A percentile compares a stretch with the other conserved stretches of the same genome.
Conservation (phyloP, 2,888 invertebrate genomes). For the Phragmatobia fuliginosa region DNA sequence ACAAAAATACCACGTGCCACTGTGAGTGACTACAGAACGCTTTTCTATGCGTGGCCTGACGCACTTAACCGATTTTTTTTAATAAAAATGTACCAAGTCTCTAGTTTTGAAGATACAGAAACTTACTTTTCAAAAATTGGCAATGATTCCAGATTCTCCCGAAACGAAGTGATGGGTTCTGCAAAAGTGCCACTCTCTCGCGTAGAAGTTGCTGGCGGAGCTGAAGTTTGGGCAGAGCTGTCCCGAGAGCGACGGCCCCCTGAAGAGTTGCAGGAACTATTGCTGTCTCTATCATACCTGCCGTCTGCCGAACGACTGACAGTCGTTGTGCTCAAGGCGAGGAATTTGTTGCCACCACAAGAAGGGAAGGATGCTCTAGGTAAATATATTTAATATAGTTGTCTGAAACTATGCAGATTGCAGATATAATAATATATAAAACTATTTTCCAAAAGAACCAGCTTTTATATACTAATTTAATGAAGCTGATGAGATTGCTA, state of each 20-base stretch:
- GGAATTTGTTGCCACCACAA: conserved; percentile 92
- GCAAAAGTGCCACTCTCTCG: conserved; percentile 92
- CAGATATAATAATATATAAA: too few relatives aligned
- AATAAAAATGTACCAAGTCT: too few relatives aligned
- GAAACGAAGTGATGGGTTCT: conserved; percentile 95
- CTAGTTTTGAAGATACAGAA: too few relatives aligned
- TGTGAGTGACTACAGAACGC: too few relatives aligned
- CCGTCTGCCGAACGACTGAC: conserved; percentile 95
- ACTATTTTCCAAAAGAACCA: too few relatives aligned
- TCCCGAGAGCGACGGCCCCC: conserved; percentile 93
- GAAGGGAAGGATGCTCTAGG: conserved; percentile 89
- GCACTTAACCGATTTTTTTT: too few relatives aligned
- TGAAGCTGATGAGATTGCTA: too few relatives aligned
- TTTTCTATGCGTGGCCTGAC: too few relatives aligned
- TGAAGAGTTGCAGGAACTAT: conserved; percentile 93
- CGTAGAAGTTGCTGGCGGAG: conserved; percentile 91
- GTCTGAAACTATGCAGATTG: too few relatives aligned
- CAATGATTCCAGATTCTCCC: conserved; percentile 88
- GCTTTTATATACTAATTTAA: too few relatives aligned
- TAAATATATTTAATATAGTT: conserved; percentile 63
- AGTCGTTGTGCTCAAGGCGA: conserved; percentile 93
- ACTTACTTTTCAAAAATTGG: background rate
- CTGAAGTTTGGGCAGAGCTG: conserved; percentile 96
- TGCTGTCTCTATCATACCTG: conserved; percentile 94
- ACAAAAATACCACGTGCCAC: too few relatives aligned